Evolutionary conservation across 2,888 invertebrate species (phyloP), one percentile per base, ranked within the genome.

Genomic region (Pterostichus niger): DNA sequence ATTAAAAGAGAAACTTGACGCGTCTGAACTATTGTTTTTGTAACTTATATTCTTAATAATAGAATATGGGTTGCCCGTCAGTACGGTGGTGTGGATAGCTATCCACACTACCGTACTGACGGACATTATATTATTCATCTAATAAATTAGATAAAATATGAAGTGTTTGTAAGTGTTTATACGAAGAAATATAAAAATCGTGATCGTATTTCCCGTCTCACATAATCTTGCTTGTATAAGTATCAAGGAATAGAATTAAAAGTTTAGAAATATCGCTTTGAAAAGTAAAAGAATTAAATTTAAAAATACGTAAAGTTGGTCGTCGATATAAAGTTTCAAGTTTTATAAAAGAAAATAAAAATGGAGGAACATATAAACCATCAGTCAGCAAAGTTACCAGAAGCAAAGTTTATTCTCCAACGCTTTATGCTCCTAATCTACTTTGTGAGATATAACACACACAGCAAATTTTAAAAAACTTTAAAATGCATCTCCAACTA

Each of bases 251-350:
- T 71, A 44, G 68, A 71, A 71, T 71, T 71, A 71, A 71, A 71
- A 71, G 68, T 71, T 71, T 44, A 71, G 68, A 71, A 71, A 71
- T 71, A 71, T 71, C 68, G 68, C 40, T 40, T 71, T 71, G 68
- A 40, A 71, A 71, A 71, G 46, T 71, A 75, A 75, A 75, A 75
- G 75, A 75, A 75, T 75, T 75, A 75, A 75, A 75, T 75, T 75
- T 52, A 75, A 75, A 52, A 75, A 75, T 75, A 71, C 46, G 24
- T 71, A 75, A 75, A 75, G 75, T 79, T 79, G 31, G 77, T 31
- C 52, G 75, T 75, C 75, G 75, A 75, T 75, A 75, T 71, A 52
- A 75, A 75, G 75, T 75, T 75, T 75, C 75, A 75, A 75, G 75
- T 75, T 52, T 52, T 52, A 52, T 52, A 24, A 75, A 75, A 68